Percentiles rank a stretch among this genome's conserved stretches.
These are phyloP conservation scores for Cerastis rubricosa DNA, from an alignment of 2,888 invertebrate genomes.

Conservation along the genomic window DNA sequence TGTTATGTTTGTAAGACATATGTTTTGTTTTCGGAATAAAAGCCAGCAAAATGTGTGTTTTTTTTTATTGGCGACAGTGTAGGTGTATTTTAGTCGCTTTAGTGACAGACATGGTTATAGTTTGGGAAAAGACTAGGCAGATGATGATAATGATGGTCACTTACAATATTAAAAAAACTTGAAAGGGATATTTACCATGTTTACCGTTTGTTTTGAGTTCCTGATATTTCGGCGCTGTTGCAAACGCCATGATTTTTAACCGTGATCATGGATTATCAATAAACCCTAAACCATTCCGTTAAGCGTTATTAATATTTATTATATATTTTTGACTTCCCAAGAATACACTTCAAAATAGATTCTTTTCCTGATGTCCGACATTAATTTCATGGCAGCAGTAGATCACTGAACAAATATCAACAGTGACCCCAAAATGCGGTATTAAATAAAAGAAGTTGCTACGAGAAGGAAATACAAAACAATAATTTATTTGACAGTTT, in stretches of 20 bases:
- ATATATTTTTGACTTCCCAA: neutral
- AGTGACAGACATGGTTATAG: constrained; percentile 9
- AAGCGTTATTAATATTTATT: no score
- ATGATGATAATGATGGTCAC: no score
- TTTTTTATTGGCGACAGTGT: neutral
- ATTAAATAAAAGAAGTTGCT: neutral
- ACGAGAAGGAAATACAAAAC: neutral
- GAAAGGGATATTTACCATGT: no score
- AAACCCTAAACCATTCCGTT: no score
- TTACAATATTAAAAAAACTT: no score
- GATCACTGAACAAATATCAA: neutral
- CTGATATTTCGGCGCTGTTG: no score
- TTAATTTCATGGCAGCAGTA: neutral
- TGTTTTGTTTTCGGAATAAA: neutral
- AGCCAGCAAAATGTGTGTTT: neutral
- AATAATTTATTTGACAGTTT: constrained; percentile 17
- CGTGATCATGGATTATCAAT: no score
- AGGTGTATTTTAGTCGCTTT: constrained; percentile 6
- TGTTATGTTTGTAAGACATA: neutral
- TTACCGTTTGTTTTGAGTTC: no score
- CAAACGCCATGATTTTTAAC: no score
- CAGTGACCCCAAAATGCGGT: neutral
- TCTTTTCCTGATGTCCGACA: neutral
- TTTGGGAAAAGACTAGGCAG: no score
- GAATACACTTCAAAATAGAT: constrained; percentile 11